Conservation (phyloP, 2,113 vertebrate genomes). For the Hipposideros armiger region DNA sequence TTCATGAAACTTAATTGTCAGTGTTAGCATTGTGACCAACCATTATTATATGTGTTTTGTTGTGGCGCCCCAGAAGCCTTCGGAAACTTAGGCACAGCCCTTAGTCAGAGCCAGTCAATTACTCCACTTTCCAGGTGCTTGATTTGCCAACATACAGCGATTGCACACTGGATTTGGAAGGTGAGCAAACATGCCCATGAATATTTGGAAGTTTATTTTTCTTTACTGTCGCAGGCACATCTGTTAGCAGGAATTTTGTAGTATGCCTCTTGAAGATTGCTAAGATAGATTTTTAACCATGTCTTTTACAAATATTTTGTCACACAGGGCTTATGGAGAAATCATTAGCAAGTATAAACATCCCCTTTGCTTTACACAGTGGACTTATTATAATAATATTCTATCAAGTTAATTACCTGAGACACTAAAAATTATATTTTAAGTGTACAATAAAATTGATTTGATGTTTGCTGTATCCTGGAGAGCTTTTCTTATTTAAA, state of each 20-base stretch:
- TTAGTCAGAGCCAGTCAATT: slow-evolving; percentile 75
- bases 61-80: slow-evolving; percentile 63
- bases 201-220: slow-evolving; percentile 76
- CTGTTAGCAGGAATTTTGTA: slow-evolving; percentile 56
- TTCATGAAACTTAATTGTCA: slow-evolving; percentile 81
- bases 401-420: slow-evolving; percentile 19
- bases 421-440: slow-evolving; percentile 23
- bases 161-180: slow-evolving; percentile 25
- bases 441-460: slow-evolving; percentile 36
- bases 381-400: slow-evolving; percentile 3
- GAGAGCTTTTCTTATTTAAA: slow-evolving; percentile 26
- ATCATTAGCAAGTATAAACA: slow-evolving; percentile 7
- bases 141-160: slow-evolving; percentile 42
- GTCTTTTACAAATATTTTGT: slow-evolving; percentile 67
- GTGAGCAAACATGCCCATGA: slow-evolving; percentile 59
- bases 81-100: slow-evolving; percentile 58
- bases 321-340: not conserved
- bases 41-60: slow-evolving; percentile 83
- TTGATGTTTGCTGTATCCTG: not conserved
- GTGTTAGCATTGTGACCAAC: slow-evolving; percentile 70
- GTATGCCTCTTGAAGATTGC: slow-evolving; percentile 43
- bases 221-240: slow-evolving; percentile 60
- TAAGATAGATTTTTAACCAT: slow-evolving; percentile 27
- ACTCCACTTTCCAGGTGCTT: slow-evolving; percentile 58
- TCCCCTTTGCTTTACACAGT: not conserved